Evolutionary conservation across 2,888 invertebrate species (phyloP).

Genomic region (Polymixis flavicincta): DNA sequence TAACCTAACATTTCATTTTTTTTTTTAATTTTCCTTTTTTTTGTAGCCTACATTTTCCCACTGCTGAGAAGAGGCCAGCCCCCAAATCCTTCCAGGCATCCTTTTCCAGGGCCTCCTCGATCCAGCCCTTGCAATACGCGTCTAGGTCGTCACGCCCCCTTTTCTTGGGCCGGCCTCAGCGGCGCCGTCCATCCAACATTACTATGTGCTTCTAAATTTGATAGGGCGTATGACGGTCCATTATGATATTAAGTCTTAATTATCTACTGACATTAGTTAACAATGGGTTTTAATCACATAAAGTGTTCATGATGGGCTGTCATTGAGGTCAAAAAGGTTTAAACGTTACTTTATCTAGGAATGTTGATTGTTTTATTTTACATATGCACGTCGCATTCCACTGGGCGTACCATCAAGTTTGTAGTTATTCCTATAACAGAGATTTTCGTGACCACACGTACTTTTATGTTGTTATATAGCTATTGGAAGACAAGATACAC

Average conservation of each 20-base stretch:
- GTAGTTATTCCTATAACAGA: background rate
- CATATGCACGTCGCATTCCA: background rate
- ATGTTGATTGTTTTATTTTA: conserved; percentile 15
- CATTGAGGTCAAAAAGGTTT: conserved; percentile 31
- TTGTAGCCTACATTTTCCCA: too few relatives aligned
- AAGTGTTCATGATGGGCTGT: conserved; percentile 2
- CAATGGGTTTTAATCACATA: conserved; percentile 16
- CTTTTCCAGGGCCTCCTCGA: too few relatives aligned
- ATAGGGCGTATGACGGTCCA: background rate
- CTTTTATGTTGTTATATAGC: background rate
- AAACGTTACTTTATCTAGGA: conserved; percentile 20
- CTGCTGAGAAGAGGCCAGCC: too few relatives aligned
- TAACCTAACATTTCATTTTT: too few relatives aligned
- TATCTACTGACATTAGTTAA: conserved; percentile 20
- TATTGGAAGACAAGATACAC: background rate
- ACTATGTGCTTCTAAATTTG: background rate
- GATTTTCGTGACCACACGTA: background rate
- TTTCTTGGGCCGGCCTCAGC: too few relatives aligned
- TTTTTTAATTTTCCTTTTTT: too few relatives aligned
- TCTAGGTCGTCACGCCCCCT: too few relatives aligned
- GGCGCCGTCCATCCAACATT: too few relatives aligned
- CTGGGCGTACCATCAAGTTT: background rate
- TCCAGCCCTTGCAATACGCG: too few relatives aligned
- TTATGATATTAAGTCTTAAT: conserved; percentile 4
- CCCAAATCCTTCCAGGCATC: too few relatives aligned